phyloP scores from a whole-genome alignment of 2,888 invertebrate genomes.

The Oscheius onirici region DNA sequence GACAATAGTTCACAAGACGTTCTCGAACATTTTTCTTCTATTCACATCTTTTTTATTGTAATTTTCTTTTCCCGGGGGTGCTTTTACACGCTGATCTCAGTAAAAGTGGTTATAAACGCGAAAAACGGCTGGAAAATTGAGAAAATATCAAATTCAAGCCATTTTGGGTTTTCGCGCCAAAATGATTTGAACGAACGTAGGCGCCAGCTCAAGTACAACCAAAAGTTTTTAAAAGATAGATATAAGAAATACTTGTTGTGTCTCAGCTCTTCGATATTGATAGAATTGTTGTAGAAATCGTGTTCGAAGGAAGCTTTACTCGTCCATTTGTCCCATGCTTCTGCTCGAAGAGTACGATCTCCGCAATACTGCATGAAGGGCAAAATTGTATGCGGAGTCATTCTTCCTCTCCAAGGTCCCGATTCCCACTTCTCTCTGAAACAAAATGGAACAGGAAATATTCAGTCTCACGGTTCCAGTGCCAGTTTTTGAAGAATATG shows the following conservation, averaged over 20 bases:
- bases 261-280: slow-evolving; percentile 69
- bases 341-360: slow-evolving; percentile 58
- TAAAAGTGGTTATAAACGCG: too few relatives aligned
- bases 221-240: neutral
- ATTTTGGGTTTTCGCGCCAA: too few relatives aligned
- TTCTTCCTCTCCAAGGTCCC: slow-evolving; percentile 65
- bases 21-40: too few relatives aligned
- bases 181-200: too few relatives aligned
- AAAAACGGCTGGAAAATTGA: too few relatives aligned
- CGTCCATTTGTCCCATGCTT: slow-evolving; percentile 67
- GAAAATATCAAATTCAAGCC: too few relatives aligned
- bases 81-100: too few relatives aligned
- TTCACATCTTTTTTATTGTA: too few relatives aligned
- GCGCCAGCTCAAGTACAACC: too few relatives aligned
- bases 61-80: too few relatives aligned
- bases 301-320: slow-evolving; percentile 61
- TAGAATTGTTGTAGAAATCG: slow-evolving; percentile 69
- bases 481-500: slow-evolving; percentile 63
- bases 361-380: slow-evolving; percentile 68
- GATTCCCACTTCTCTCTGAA: slow-evolving; percentile 56
- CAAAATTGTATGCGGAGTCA: slow-evolving; percentile 63
- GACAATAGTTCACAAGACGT: too few relatives aligned
- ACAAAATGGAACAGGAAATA: neutral
- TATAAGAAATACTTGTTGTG: slow-evolving; percentile 62
- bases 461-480: slow-evolving; percentile 50